Percentiles rank a stretch among this genome's conserved stretches.
phyloP scores from a whole-genome alignment of 2,888 invertebrate species.

The Dryocosmus kuriphilus region DNA sequence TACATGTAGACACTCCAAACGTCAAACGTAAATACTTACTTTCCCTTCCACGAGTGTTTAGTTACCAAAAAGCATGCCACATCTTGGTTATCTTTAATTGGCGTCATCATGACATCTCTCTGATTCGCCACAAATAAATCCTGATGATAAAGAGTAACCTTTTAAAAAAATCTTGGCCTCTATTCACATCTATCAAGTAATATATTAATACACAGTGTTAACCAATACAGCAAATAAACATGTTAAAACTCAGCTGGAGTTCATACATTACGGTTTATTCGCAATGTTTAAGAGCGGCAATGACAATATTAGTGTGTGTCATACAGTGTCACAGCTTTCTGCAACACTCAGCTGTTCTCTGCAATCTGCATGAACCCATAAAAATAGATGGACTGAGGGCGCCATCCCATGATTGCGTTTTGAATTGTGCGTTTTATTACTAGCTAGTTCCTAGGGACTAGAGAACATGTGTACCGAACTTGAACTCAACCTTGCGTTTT shows the following conservation, averaged over 20 bases:
- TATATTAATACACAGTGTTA: not conserved
- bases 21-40: conserved; percentile 80
- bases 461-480: too few species aligned
- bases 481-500: too few species aligned
- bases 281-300: not conserved
- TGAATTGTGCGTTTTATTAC: too few species aligned
- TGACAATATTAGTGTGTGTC: conserved; percentile 37
- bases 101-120: conserved; percentile 86
- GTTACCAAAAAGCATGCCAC: conserved; percentile 97
- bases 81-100: conserved; percentile 95
- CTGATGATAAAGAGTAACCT: conserved; percentile 49
- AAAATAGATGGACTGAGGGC: too few species aligned
- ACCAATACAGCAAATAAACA: not conserved
- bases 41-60: conserved; percentile 99
- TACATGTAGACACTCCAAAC: not conserved
- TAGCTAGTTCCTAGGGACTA: too few species aligned
- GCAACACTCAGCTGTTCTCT: conserved; percentile 11
- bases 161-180: conserved; percentile 55
- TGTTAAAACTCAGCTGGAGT: not conserved
- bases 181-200: conserved; percentile 58
- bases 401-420: too few species aligned
- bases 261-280: not conserved
- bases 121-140: conserved; percentile 61
- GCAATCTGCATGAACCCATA: too few species aligned
- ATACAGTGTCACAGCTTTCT: not conserved